These are phyloP conservation scores for Gobiocypris rarus DNA, from an alignment of 2,113 vertebrate genomes.

Conservation along the genomic window DNA sequence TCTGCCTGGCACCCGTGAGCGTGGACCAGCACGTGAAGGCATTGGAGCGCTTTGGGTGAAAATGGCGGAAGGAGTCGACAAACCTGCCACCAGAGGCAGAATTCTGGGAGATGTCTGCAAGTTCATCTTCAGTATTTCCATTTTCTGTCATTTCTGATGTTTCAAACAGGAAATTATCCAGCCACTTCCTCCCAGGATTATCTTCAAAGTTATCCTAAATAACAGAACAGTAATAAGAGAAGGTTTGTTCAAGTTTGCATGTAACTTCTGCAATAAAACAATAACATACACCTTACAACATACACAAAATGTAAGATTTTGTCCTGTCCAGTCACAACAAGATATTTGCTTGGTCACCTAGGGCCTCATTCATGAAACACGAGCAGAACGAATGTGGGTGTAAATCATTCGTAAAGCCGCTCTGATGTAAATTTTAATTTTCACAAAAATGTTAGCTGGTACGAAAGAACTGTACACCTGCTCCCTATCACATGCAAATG, in stretches of 20 bases:
- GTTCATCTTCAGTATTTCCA: neutral
- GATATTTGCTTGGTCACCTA: neutral
- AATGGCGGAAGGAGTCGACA: constrained; percentile 83
- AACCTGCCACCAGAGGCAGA: constrained; percentile 69
- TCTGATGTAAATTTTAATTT: too few relatives aligned
- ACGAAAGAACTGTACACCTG: too few relatives aligned
- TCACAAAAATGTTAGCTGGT: too few relatives aligned
- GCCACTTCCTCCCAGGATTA: constrained; percentile 85
- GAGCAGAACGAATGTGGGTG: too few relatives aligned
- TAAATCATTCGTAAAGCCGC: too few relatives aligned
- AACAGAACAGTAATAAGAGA: constrained; percentile 41
- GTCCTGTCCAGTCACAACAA: neutral
- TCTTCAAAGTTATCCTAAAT: constrained; percentile 79
- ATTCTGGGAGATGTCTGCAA: constrained; percentile 39
- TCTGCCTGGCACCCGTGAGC: constrained; percentile 81
- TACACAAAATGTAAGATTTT: neutral
- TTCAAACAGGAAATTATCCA: constrained; percentile 68
- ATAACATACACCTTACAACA: too few relatives aligned
- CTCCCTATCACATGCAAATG: too few relatives aligned
- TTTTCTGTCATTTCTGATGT: constrained; percentile 29
- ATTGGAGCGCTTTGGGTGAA: constrained; percentile 79
- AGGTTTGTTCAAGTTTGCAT: neutral
- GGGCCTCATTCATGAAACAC: too few relatives aligned
- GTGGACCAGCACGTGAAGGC: constrained; percentile 90
- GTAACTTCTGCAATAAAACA: too few relatives aligned